phyloP scores from a whole-genome alignment of 2,113 vertebrate species.

The Nesogale talazaci region DNA sequence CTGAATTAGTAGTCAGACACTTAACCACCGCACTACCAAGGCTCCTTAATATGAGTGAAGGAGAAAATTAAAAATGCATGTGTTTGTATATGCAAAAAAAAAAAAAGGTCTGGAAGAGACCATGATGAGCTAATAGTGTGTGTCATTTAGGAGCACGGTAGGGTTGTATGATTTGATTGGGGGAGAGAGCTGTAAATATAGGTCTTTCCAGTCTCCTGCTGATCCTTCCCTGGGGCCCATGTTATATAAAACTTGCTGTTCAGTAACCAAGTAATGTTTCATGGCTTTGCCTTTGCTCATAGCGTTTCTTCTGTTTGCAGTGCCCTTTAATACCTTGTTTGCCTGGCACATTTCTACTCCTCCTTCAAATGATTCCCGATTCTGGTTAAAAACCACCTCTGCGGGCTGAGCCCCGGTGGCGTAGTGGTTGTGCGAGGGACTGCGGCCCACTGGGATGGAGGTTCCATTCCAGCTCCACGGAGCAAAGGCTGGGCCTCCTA shows the following conservation, averaged over 20 bases:
- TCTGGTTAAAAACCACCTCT: conserved; percentile 33
- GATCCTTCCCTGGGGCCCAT: background rate
- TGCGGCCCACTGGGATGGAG: too few relatives aligned
- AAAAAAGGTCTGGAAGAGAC: background rate
- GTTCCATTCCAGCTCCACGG: too few relatives aligned
- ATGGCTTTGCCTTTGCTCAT: background rate
- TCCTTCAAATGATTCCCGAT: conserved; percentile 1
- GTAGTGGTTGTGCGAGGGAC: too few relatives aligned
- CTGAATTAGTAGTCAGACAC: too few relatives aligned
- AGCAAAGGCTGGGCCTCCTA: too few relatives aligned
- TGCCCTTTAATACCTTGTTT: background rate
- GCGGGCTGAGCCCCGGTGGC: too few relatives aligned
- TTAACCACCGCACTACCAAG: background rate
- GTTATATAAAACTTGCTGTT: background rate
- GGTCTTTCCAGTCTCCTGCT: too few relatives aligned
- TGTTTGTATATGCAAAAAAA: background rate
- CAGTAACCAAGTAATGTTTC: background rate
- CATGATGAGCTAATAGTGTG: background rate
- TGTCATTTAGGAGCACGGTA: background rate
- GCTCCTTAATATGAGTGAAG: background rate
- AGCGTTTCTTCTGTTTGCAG: background rate
- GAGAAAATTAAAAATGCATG: background rate
- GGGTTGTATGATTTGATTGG: background rate
- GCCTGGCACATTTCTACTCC: conserved; percentile 7
- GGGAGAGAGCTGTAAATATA: too few relatives aligned